Conservation (phyloP, 2,797 vertebrate species). For the Octomys mimax region DNA sequence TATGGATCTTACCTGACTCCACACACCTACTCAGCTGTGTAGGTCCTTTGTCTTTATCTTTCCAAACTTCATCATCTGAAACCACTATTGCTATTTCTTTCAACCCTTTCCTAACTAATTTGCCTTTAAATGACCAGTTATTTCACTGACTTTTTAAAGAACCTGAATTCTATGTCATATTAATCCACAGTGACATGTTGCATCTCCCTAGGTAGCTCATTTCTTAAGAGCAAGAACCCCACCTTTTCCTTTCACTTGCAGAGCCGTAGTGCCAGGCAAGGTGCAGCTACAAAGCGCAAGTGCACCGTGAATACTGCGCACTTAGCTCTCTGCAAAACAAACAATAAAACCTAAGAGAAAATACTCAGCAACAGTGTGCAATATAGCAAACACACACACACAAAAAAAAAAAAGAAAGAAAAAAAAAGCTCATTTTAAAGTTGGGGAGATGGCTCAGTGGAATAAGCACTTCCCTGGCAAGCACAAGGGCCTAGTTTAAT, state of each 20-base stretch:
- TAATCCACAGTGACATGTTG: background rate
- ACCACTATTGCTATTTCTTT: background rate
- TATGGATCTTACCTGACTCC: background rate
- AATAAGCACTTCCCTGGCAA: no score
- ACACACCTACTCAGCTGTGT: fast-evolving
- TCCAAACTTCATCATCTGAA: background rate
- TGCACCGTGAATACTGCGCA: background rate
- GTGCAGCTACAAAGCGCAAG: background rate
- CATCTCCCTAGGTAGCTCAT: background rate
- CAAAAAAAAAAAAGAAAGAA: no score
- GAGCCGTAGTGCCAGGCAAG: background rate
- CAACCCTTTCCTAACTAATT: background rate
- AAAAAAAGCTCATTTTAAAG: no score
- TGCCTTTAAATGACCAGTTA: background rate
- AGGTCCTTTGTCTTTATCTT: background rate
- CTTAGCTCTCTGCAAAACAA: background rate
- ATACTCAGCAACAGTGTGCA: background rate
- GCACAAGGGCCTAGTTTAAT: no score
- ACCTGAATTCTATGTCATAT: background rate
- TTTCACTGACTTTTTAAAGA: background rate
- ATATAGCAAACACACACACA: no score
- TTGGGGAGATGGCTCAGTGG: no score
- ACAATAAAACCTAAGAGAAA: background rate
- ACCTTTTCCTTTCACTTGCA: background rate
- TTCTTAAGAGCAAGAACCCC: background rate